phyloP scores from a whole-genome alignment of 2,113 vertebrate genomes.

The Maccullochella peelii region DNA sequence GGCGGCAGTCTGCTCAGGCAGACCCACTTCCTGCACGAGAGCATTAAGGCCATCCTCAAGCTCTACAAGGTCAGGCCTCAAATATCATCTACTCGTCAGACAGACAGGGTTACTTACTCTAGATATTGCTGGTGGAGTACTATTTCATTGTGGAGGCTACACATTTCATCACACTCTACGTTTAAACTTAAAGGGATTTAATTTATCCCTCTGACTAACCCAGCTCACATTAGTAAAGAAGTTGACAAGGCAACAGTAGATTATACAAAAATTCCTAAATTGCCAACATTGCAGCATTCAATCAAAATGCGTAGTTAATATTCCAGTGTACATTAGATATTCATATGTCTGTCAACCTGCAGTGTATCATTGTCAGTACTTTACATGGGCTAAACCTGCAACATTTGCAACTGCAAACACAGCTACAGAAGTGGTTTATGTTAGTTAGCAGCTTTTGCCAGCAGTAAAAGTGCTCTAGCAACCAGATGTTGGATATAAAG shows the following conservation, averaged over 20 bases:
- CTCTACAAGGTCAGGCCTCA: constrained; percentile 91
- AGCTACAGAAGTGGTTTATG: neutral
- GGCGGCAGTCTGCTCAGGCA: constrained; percentile 93
- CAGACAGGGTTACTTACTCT: neutral
- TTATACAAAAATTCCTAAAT: neutral
- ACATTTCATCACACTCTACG: constrained; percentile 1
- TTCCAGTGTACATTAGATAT: neutral
- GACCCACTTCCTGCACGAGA: constrained; percentile 94
- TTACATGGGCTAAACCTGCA: neutral
- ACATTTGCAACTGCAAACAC: neutral
- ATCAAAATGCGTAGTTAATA: neutral
- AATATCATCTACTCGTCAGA: neutral
- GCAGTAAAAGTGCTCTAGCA: neutral
- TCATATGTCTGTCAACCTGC: neutral
- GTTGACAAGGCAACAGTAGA: neutral
- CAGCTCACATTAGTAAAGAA: neutral
- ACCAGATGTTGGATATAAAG: neutral
- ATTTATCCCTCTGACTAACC: neutral
- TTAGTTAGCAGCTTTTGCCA: neutral
- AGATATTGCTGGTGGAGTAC: neutral
- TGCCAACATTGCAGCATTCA: no score
- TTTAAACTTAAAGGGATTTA: constrained; percentile 3
- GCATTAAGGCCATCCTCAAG: constrained; percentile 94
- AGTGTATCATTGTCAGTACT: no score
- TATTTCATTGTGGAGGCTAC: constrained; percentile 11